A percentile compares a stretch with the other conserved stretches of the same genome.
Evolutionary conservation across 2,113 vertebrate species (phyloP).

Genomic region (Henicopernis longicauda): DNA sequence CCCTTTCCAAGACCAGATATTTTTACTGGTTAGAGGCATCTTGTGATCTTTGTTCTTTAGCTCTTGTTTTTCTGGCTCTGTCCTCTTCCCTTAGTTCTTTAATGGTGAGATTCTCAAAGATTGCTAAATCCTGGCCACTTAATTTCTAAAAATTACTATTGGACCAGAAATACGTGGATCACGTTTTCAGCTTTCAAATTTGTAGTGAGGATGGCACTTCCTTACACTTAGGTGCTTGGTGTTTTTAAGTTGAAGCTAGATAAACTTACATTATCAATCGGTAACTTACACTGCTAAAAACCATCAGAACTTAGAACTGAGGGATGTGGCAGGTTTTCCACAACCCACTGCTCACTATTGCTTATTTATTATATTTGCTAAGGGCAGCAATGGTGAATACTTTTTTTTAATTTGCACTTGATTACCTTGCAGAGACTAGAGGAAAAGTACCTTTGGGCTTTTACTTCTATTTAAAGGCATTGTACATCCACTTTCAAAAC

Average conservation of each 20-base stretch:
- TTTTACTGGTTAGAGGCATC: background rate
- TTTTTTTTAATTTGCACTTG: background rate
- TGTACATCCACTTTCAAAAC: background rate
- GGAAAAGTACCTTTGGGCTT: background rate
- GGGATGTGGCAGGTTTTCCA: background rate
- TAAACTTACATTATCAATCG: background rate
- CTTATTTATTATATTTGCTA: background rate
- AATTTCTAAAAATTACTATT: background rate
- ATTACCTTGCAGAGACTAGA: background rate
- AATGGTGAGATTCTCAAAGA: background rate
- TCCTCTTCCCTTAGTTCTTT: background rate
- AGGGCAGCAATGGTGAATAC: background rate
- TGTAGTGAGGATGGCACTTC: background rate
- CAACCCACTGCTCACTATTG: background rate
- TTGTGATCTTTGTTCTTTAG: background rate
- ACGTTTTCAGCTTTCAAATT: background rate
- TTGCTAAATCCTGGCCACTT: background rate
- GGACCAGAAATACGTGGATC: background rate
- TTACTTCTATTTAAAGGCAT: background rate
- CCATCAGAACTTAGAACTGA: background rate
- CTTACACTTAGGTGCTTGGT: background rate
- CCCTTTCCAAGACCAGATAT: background rate
- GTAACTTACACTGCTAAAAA: background rate
- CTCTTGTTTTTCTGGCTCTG: background rate
- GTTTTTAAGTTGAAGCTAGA: background rate